phyloP scores from a whole-genome alignment of 2,113 vertebrate genomes.

The Fulmarus glacialis region DNA sequence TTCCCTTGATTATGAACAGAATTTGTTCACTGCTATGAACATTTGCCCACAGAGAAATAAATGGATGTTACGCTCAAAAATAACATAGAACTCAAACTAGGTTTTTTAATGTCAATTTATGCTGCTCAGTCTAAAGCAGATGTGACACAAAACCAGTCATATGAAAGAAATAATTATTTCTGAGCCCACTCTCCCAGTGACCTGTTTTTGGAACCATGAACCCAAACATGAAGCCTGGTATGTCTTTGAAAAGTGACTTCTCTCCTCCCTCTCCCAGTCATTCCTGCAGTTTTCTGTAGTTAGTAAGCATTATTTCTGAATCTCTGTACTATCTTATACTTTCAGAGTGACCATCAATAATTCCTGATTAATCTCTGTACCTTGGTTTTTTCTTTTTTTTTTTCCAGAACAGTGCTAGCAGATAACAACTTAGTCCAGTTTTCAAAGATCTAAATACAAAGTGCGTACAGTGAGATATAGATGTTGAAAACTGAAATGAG shows the following conservation, averaged over 20 bases:
- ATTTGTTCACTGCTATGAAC: not conserved
- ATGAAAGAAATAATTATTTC: not conserved
- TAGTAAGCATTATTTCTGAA: not conserved
- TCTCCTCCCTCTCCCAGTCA: not conserved
- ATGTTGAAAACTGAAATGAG: not conserved
- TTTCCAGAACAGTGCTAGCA: not conserved
- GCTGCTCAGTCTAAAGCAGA: not conserved
- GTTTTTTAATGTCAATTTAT: not conserved
- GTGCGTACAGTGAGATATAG: rapidly evolving
- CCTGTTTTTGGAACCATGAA: not conserved
- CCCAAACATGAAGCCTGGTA: not conserved
- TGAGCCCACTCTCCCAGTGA: not conserved
- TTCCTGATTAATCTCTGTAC: not conserved
- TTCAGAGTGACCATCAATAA: not conserved
- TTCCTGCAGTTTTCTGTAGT: not conserved
- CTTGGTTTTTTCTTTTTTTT: not conserved
- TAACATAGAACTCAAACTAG: not conserved
- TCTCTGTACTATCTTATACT: not conserved
- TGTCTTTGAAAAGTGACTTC: not conserved
- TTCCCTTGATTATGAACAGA: not conserved
- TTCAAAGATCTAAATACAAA: not conserved
- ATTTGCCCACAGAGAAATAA: not conserved
- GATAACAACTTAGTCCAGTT: not conserved
- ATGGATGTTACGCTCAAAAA: not conserved
- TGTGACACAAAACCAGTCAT: not conserved